Conservation (phyloP, 2,113 vertebrate genomes). For the Meriones unguiculatus region DNA sequence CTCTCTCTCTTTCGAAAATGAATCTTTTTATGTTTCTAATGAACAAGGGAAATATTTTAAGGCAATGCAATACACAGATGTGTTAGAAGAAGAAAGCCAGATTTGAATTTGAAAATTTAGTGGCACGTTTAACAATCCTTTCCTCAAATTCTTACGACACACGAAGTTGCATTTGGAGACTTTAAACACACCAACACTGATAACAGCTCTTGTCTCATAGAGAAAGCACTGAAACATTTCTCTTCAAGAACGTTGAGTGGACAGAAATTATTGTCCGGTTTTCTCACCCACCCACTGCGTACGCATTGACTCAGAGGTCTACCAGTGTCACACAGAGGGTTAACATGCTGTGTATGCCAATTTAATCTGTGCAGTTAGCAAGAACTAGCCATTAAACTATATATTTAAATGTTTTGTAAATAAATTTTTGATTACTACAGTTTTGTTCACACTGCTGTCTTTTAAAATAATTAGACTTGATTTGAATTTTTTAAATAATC, state of each 20-base stretch:
- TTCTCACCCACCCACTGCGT: constrained; percentile 1
- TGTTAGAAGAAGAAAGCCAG: background rate
- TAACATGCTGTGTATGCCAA: background rate
- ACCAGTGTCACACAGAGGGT: background rate
- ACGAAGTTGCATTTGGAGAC: constrained; percentile 51
- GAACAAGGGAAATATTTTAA: constrained; percentile 74
- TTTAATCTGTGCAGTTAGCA: constrained; percentile 68
- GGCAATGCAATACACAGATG: constrained; percentile 66
- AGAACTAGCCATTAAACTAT: constrained; percentile 72
- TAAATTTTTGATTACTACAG: constrained; percentile 69
- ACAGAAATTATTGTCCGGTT: constrained; percentile 39
- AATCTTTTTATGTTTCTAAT: constrained; percentile 81
- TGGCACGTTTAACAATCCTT: background rate
- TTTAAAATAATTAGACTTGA: constrained; percentile 72
- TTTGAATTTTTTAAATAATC: constrained; percentile 75
- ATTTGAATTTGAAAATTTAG: constrained; percentile 1
- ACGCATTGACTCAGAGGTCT: background rate
- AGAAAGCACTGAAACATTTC: background rate
- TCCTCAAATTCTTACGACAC: background rate
- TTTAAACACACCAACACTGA: constrained; percentile 41
- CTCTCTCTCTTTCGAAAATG: constrained; percentile 77
- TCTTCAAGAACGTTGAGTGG: background rate
- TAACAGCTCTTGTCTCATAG: background rate
- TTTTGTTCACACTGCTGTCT: constrained; percentile 76
- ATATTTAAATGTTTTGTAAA: constrained; percentile 67